Evolutionary conservation across 2,797 vertebrate species (phyloP), one percentile per base, ranked within the genome.

Genomic region (Pseudotriccus pelzelni): DNA sequence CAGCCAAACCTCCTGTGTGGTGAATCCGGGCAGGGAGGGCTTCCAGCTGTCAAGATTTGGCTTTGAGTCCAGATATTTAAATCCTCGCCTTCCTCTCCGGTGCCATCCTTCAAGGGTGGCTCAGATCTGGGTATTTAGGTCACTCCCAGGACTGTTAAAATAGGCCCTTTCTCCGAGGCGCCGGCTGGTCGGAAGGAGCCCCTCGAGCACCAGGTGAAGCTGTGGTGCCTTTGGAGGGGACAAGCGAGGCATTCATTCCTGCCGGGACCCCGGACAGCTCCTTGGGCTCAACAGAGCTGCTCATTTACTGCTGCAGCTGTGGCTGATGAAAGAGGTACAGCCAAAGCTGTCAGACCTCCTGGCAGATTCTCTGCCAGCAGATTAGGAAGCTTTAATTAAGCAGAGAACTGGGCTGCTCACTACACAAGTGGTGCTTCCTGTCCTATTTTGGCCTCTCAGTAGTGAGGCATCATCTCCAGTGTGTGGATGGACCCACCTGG

Each of bases 261-360:
- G 11, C 24, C 2, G 21, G 59, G 67, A 95, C 68, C 84, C 76
- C 16, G 41, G 78, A 93, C 79, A 84, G 84, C 84, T 95, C 84
- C 67, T 14, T 47, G 41, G 62, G 58, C 86, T 90, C 78, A 32
- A 95, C 84, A 97, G 84, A 97, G 94, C 90, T 5, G 0, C 90
- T 80, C 92, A 93, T 95, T 97, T 92, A 93, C 49, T 34, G 94
- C 85, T 90, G 90, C 97, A 97, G 97, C 97, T 97, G 97, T 23
- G 93, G 89, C 91, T 80, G 90, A 79, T 96, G 96, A 97, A 97
- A 97, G 94, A 74, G 86, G 52, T 78, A 81, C 87, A 89, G 89
- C 92, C 92, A 64, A 77, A 41, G 83, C 94, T 84, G 84, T 95
- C 85, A 88, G 87, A 93, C 75, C 93, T 96, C 96, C 90, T 1